Conservation (phyloP, 2,888 invertebrate genomes). For the Lampropteryx suffumata region DNA sequence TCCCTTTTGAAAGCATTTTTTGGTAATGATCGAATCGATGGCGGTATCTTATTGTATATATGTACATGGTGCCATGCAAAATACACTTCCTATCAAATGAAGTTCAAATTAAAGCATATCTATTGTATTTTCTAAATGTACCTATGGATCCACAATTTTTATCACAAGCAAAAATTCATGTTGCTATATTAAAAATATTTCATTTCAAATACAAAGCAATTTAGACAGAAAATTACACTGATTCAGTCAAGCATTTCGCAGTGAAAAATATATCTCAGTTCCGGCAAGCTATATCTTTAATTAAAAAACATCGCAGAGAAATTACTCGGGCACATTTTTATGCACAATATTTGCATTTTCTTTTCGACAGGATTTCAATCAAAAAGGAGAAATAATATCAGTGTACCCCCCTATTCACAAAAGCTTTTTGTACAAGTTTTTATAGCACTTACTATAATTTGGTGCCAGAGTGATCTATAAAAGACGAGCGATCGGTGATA, state of each 20-base stretch:
- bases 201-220: slow-evolving; percentile 1
- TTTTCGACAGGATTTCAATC: slow-evolving; percentile 23
- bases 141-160: no score
- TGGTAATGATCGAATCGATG: no score
- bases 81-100: no score
- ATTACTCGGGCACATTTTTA: slow-evolving; percentile 23
- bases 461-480: no score
- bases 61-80: no score
- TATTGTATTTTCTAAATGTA: no score
- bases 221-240: slow-evolving; percentile 8
- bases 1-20: no score
- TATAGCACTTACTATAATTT: no score
- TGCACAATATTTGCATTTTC: slow-evolving; percentile 28
- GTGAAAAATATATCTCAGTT: slow-evolving; percentile 11
- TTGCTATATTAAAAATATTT: slow-evolving; percentile 12
- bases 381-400: slow-evolving; percentile 14
- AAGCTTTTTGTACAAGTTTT: not conserved
- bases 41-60: no score
- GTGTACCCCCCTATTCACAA: slow-evolving; percentile 2
- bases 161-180: not conserved
- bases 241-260: slow-evolving; percentile 15
- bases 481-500: no score
- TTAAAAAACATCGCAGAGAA: slow-evolving; percentile 24
- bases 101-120: no score
- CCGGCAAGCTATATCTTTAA: slow-evolving; percentile 24